A percentile compares a stretch with the other conserved stretches of the same genome.
phyloP scores from a whole-genome alignment of 1,140 invertebrate genomes.

The Diorhabda carinulata region DNA sequence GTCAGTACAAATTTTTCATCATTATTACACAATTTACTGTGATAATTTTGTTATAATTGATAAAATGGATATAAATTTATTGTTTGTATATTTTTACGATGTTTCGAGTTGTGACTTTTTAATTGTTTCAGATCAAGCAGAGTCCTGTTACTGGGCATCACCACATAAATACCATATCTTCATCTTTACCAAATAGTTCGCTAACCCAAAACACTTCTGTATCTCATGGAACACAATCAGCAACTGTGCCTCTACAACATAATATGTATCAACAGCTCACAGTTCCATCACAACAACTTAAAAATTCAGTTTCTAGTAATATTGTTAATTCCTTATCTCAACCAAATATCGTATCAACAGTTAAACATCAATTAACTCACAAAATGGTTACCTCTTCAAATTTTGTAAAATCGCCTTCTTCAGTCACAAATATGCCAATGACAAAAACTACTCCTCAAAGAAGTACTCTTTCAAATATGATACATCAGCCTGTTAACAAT shows the following conservation, averaged over 20 bases:
- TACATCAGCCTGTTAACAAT: conserved; percentile 6
- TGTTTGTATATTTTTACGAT: too few relatives aligned
- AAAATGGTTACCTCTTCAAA: conserved; percentile 2
- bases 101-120: background rate
- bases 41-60: too few relatives aligned
- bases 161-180: conserved; percentile 6
- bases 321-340: conserved; percentile 22
- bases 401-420: background rate
- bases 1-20: too few relatives aligned
- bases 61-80: too few relatives aligned
- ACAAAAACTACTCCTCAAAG: conserved; percentile 1
- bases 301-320: conserved; percentile 15
- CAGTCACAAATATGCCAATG: background rate
- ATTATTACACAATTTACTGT: too few relatives aligned
- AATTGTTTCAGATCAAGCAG: conserved; percentile 14
- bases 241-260: conserved; percentile 12
- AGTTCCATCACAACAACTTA: conserved; percentile 6
- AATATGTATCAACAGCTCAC: conserved; percentile 18
- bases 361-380: conserved; percentile 1
- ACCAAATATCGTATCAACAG: conserved; percentile 3
- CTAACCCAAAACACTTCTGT: conserved; percentile 12
- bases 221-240: conserved; percentile 4
- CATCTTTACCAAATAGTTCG: conserved; percentile 3
- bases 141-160: conserved; percentile 1
- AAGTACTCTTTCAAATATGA: background rate